Evolutionary conservation across 2,113 vertebrate genomes (phyloP), one percentile per base, ranked within the genome.

Genomic region (Pandion haliaetus): DNA sequence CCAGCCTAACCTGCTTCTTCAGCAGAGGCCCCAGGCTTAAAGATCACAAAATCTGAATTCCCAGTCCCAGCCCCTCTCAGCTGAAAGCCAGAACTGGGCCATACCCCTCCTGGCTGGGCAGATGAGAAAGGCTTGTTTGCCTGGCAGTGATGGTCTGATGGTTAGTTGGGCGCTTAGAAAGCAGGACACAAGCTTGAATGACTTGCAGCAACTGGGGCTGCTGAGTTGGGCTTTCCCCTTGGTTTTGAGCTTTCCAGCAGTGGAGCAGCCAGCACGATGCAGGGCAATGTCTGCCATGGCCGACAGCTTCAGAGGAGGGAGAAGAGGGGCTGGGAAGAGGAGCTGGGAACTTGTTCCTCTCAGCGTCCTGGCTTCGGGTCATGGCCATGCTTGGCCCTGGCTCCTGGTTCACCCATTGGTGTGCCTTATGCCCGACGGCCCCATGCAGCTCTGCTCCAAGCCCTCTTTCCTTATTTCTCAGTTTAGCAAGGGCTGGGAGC

Each of bases 311-410:
- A 3, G 19, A 47, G 50, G 26, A 29, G 59, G 34, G 34, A 65
- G 25, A 24, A n/a, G 44, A 73, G 40, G 36, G 50, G n/a, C 45
- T 88, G 58, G 57, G 61, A n/a, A 36, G 32, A 34, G 32, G n/a
- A 10, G 20, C 36, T 67, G 63, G 9, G 80, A 28, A 45, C 32
- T 58, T 47, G 67, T 77, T 66, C 14, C 24, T 62, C 25, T 11
- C n/a, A 5, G 16, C 1, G 2, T 45, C 45, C 14, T 61, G 72
- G 34, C 21, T 38, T 67, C 45, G 65, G n/a, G 38, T 38, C 0
- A 0, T 3, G 12, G 52, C 19, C 0, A 0, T 3, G 16, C 47
- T 66, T 1, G 11, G 52, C 77, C 45, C 21, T 3, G 13, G 63
- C 42, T 86, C 42, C 47, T 6, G 23, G 21, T 49, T 91, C 55